Percentiles rank a stretch among this genome's conserved stretches.
phyloP scores from a whole-genome alignment of 92 coral and sea anemone genomes.

The Metridium senile region DNA sequence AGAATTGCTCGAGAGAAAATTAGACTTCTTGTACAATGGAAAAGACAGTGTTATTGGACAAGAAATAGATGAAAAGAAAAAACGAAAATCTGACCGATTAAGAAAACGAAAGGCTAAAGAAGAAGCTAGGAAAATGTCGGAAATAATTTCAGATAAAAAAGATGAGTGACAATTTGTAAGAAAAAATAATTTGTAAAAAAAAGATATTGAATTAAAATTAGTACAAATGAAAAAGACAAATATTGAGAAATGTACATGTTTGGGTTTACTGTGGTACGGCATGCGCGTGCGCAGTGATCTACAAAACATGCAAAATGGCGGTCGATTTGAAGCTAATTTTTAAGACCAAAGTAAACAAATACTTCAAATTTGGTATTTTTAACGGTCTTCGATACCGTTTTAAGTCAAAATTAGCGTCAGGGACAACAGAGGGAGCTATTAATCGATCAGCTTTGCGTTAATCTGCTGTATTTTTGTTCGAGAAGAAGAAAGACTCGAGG shows the following conservation, averaged over 20 bases:
- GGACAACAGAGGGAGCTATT: slow-evolving; percentile 10
- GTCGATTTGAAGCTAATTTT: slow-evolving; percentile 66
- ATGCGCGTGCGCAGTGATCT: slow-evolving; percentile 3
- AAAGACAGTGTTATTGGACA: slow-evolving; percentile 70
- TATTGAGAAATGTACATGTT: background rate
- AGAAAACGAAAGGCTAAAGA: slow-evolving; percentile 78
- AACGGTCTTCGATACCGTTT: slow-evolving; percentile 61
- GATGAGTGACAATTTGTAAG: background rate
- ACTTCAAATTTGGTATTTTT: slow-evolving; percentile 45
- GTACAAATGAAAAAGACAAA: no score
- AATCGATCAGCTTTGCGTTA: slow-evolving; percentile 20
- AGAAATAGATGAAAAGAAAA: slow-evolving; percentile 71
- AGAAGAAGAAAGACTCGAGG: background rate
- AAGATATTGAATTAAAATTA: no score
- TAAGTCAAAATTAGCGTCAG: slow-evolving; percentile 27
- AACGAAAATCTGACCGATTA: slow-evolving; percentile 79
- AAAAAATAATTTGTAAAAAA: background rate
- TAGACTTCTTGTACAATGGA: slow-evolving; percentile 84
- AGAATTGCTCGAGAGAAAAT: slow-evolving; percentile 62
- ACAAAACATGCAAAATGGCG: slow-evolving; percentile 74
- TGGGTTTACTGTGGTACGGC: slow-evolving; percentile 40
- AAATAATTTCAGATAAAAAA: background rate
- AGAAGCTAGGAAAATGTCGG: slow-evolving; percentile 28
- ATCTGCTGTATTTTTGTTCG: slow-evolving; percentile 10
- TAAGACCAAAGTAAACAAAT: slow-evolving; percentile 58